Base-by-base conservation (phyloP, 2,888 invertebrate species). In the Drosophila crucigera region DNA sequence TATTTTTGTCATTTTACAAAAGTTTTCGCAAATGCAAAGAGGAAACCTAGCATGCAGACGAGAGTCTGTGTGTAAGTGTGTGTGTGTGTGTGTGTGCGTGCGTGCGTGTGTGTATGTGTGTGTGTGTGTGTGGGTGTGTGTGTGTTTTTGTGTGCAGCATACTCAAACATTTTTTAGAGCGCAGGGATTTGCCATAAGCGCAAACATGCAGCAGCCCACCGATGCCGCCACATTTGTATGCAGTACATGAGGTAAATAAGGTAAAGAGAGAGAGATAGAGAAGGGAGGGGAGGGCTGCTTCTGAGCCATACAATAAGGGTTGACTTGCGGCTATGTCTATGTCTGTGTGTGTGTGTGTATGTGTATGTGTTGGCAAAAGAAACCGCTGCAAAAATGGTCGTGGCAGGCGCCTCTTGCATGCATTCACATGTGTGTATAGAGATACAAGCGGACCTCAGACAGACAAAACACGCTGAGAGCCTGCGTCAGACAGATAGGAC, bases 81-180 rank as follows among this genome's bases (percentile, higher is more conserved):
- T 0, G 25, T 25, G 25, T 25, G 25, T 25, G 25, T 14, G 19
- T n/a, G 39, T 4, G 39, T 39, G 39, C 0, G 19, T 19, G 39
- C 0, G 39, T 7, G 39, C 3, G 39, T 19, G 39, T 10, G 39
- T 39, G 39, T 19, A 5, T 3, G 11, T 6, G n/a, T 2, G n/a
- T 0, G 22, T 14, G 10, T 5, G 43, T 22, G 68, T 9, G 9
- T 9, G 39, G 0, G 19, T 4, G n/a, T 41, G 41, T n/a, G n/a
- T n/a, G 41, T 41, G 41, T 41, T 41, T 41, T 41, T 41, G 41
- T 47, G 16, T 47, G 47, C 56, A 72, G 79, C 79, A 76, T 75
- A 88, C 88, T 90, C 88, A 85, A 85, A 90, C 71, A 88, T 83
- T 83, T 90, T 87, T 90, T 87, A 87, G 87, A 88, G 90, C 90